phyloP scores from a whole-genome alignment of 2,888 invertebrate genomes.

The Geophilus truncorum region DNA sequence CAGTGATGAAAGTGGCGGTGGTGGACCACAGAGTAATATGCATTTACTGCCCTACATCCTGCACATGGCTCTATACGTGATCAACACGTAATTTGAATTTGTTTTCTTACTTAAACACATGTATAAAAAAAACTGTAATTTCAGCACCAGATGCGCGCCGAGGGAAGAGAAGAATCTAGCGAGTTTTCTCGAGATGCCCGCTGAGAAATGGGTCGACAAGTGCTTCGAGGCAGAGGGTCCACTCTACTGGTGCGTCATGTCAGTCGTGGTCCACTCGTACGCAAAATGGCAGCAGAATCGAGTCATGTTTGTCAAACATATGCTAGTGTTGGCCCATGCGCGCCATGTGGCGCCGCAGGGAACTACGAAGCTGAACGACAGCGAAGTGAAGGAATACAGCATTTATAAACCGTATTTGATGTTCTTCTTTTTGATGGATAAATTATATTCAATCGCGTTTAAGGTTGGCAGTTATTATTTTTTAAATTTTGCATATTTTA shows the following conservation, averaged over 20 bases:
- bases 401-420: constrained; percentile 81
- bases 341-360: constrained; percentile 64
- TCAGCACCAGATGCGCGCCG: constrained; percentile 27
- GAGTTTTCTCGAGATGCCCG: constrained; percentile 61
- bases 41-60: constrained; percentile 90
- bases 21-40: constrained; percentile 95
- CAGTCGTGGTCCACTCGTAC: constrained; percentile 70
- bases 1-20: constrained; percentile 96
- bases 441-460: constrained; percentile 77
- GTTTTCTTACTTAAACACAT: not conserved
- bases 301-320: constrained; percentile 66
- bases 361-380: constrained; percentile 44
- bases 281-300: constrained; percentile 69
- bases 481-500: not conserved
- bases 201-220: constrained; percentile 61
- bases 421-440: constrained; percentile 78
- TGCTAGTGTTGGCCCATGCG: constrained; percentile 71
- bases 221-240: constrained; percentile 88
- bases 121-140: constrained; percentile 11
- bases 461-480: constrained; percentile 57
- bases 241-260: constrained; percentile 78
- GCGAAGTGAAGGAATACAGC: constrained; percentile 57
- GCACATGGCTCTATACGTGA: constrained; percentile 90
- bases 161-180: constrained; percentile 75
- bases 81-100: constrained; percentile 62